A percentile compares a stretch with the other conserved stretches of the same genome.
phyloP scores from a whole-genome alignment of 2,113 vertebrate species.

The Salvelinus fontinalis region DNA sequence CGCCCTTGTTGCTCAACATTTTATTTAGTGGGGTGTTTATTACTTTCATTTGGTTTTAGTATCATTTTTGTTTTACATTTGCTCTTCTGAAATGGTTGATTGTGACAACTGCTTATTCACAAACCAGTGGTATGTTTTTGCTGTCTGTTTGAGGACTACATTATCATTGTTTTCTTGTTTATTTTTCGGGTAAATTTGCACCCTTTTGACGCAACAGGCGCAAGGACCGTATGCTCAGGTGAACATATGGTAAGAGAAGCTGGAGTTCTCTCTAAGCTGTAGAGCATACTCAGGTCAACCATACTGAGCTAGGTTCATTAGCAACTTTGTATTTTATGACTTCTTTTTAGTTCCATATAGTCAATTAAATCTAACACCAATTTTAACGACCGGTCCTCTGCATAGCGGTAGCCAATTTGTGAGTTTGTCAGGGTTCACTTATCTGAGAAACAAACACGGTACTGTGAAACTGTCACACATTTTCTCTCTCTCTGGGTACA shows the following conservation, averaged over 20 bases:
- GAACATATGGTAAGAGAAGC: constrained; percentile 40
- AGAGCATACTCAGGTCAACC: constrained; percentile 66
- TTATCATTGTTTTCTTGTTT: constrained; percentile 11
- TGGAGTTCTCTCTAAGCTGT: constrained; percentile 37
- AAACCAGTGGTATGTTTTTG: not conserved
- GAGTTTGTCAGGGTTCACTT: constrained; percentile 54
- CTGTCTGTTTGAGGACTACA: constrained; percentile 25
- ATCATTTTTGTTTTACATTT: constrained; percentile 32
- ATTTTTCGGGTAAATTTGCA: constrained; percentile 45
- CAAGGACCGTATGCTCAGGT: constrained; percentile 52
- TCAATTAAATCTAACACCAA: constrained; percentile 24
- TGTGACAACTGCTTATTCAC: constrained; percentile 64
- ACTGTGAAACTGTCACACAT: constrained; percentile 64
- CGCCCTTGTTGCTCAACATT: constrained; percentile 18
- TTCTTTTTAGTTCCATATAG: constrained; percentile 8
- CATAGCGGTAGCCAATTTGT: constrained; percentile 32
- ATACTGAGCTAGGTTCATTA: constrained; percentile 28
- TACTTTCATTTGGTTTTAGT: constrained; percentile 21
- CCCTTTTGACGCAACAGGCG: constrained; percentile 22
- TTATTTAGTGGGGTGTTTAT: constrained; percentile 1
- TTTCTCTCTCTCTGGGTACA: not conserved
- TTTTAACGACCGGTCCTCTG: constrained; percentile 34
- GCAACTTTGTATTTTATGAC: constrained; percentile 4
- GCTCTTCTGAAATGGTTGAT: constrained; percentile 54
- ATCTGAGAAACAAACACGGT: constrained; percentile 67